A percentile compares a stretch with the other conserved stretches of the same genome.
phyloP scores from a whole-genome alignment of 2,797 vertebrate species.

The Zalophus californianus region DNA sequence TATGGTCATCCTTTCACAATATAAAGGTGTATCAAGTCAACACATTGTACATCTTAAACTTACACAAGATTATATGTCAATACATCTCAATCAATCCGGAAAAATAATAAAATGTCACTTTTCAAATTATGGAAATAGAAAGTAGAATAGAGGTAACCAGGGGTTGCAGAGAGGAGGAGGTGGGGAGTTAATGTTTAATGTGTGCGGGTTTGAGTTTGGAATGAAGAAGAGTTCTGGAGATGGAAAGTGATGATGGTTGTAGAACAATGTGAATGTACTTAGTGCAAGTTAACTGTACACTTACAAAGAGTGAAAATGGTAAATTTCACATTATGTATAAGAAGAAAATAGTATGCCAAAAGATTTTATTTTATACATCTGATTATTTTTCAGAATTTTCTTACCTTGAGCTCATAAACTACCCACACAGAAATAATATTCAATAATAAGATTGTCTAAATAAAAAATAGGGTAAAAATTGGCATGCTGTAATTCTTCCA shows the following conservation, averaged over 20 bases:
- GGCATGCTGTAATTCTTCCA: neutral
- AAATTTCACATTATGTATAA: neutral
- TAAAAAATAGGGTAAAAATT: neutral
- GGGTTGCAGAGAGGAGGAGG: too few species aligned
- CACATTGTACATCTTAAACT: neutral
- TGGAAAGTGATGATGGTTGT: neutral
- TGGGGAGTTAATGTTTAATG: neutral
- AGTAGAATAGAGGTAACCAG: neutral
- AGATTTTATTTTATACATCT: neutral
- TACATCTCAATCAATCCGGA: neutral
- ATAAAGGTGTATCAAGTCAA: neutral
- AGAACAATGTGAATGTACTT: neutral
- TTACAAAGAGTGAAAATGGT: neutral
- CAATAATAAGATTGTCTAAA: slow-evolving; percentile 9
- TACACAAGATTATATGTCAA: neutral
- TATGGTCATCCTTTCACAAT: neutral
- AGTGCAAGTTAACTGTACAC: neutral
- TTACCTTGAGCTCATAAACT: neutral
- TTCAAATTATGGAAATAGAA: neutral
- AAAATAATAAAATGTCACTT: neutral
- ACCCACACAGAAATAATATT: neutral
- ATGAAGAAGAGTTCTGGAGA: neutral
- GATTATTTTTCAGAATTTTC: neutral
- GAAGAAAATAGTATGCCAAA: neutral
- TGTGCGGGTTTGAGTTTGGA: neutral